Base-by-base conservation (phyloP, 2,113 vertebrate species). In the Trematocara stigmaticum region DNA sequence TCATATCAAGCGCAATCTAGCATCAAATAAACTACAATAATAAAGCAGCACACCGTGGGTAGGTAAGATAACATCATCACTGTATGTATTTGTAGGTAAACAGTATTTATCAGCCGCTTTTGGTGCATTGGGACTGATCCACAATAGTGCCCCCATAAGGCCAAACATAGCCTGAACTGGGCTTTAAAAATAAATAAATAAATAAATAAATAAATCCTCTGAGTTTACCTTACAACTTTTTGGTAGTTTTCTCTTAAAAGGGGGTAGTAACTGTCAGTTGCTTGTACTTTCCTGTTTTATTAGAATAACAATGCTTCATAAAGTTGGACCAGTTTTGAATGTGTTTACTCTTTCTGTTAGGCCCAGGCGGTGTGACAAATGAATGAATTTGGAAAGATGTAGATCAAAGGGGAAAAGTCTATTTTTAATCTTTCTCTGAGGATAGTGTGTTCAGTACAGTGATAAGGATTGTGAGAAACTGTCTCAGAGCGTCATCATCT, bases 391-490 rank as follows among this genome's bases (percentile, higher is more conserved):
- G 26, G 26, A 64, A 76, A 47, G 69, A 11, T 76, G 45, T 11
- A 74, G 69, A 29, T 29, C 42, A 31, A 74, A 49, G 23, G 69
- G 69, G 9, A 29, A 74, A 74, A 26, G 26, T 64, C 29, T 35
- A 56, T 55, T 8, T 85, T 88, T 82, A 94, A 12, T 18, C 47
- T 7, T 20, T 23, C 15, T 94, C 90, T 38, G 85, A 79, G 55
- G 82, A 87, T 64, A 95, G 83, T 2, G 96, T 94, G 84, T 93
- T 91, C 66, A 99, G 79, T 13, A 97, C 97, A 0, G 95, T 96
- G 52, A 92, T 94, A 10, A 99, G 88, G 2, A 96, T 90, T 0
- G 95, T 95, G 18, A 97, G 15, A 51, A 98, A 98, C 12, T 89
- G 83, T 0, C 74, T 92, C 69, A 98, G 88, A 1, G 93, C 90